Conservation (phyloP, 1,140 invertebrate genomes). For the Pogonomyrmex barbatus region DNA sequence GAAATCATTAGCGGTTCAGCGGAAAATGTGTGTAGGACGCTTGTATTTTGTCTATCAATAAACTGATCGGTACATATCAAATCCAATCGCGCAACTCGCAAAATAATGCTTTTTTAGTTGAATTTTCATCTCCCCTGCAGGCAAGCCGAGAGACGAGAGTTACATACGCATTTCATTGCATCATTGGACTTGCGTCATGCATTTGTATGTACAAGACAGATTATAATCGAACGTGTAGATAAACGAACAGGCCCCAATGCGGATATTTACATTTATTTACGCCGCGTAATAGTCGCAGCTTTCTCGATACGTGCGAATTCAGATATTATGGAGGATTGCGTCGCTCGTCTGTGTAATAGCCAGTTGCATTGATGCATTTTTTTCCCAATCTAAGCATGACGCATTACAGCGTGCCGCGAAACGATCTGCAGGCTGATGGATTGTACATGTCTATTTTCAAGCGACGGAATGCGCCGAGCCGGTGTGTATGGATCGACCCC, state of each 20-base stretch:
- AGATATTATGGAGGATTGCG: constrained; percentile 55
- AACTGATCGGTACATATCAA: not conserved
- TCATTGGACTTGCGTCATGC: constrained; percentile 33
- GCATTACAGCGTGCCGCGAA: constrained; percentile 30
- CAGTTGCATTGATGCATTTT: constrained; percentile 43
- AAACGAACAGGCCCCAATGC: not conserved
- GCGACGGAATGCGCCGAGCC: constrained; percentile 2
- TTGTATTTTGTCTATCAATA: not conserved
- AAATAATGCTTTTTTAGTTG: not conserved
- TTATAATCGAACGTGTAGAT: constrained; percentile 46
- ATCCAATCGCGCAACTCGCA: not conserved
- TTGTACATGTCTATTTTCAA: constrained; percentile 38
- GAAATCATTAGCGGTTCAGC: not conserved
- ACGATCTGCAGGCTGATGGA: constrained; percentile 35
- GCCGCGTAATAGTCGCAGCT: constrained; percentile 25
- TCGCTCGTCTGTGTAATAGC: constrained; percentile 45
- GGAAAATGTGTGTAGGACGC: not conserved
- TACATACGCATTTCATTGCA: constrained; percentile 3
- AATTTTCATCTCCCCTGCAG: not conserved
- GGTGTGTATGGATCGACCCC: not conserved
- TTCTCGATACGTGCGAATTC: constrained; percentile 50
- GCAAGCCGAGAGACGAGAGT: not conserved
- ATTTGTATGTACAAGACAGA: constrained; percentile 12
- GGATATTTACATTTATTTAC: constrained; percentile 34
- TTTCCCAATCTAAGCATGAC: constrained; percentile 52